Conservation (phyloP, 2,888 invertebrate species). For the Ophion slaviceki region DNA sequence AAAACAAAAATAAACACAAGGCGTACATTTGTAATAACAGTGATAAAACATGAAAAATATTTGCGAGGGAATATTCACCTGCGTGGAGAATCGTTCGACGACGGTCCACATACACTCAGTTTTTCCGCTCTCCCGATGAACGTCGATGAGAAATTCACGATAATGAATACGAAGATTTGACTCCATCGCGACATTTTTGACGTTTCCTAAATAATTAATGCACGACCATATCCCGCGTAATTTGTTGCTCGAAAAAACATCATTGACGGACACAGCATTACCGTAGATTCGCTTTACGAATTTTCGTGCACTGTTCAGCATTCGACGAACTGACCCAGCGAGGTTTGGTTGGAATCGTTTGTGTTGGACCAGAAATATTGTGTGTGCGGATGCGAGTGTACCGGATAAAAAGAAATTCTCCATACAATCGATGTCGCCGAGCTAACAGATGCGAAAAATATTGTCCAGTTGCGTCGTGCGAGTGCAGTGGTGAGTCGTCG, state of each 20-base stretch:
- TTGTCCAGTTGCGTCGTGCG: too few relatives aligned
- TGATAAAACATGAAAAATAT: background rate
- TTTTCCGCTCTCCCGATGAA: slow-evolving; percentile 65
- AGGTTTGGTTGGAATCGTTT: slow-evolving; percentile 55
- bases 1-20: background rate
- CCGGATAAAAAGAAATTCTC: background rate
- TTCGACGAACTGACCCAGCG: slow-evolving; percentile 14
- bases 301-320: slow-evolving; percentile 41
- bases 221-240: slow-evolving; percentile 40
- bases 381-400: background rate
- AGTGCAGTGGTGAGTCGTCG: background rate
- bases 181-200: slow-evolving; percentile 64
- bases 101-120: slow-evolving; percentile 69
- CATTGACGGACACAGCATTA: slow-evolving; percentile 40
- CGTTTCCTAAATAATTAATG: slow-evolving; percentile 39
- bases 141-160: slow-evolving; percentile 41
- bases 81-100: slow-evolving; percentile 65
- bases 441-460: background rate
- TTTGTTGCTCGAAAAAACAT: slow-evolving; percentile 45
- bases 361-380: slow-evolving; percentile 2
- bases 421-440: background rate
- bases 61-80: slow-evolving; percentile 47
- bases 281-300: slow-evolving; percentile 41
- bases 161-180: slow-evolving; percentile 30
- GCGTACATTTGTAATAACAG: background rate